A percentile compares a stretch with the other conserved stretches of the same genome.
Conservation (phyloP, 2,888 invertebrate genomes). For the Lepeophtheirus nordmannii region DNA sequence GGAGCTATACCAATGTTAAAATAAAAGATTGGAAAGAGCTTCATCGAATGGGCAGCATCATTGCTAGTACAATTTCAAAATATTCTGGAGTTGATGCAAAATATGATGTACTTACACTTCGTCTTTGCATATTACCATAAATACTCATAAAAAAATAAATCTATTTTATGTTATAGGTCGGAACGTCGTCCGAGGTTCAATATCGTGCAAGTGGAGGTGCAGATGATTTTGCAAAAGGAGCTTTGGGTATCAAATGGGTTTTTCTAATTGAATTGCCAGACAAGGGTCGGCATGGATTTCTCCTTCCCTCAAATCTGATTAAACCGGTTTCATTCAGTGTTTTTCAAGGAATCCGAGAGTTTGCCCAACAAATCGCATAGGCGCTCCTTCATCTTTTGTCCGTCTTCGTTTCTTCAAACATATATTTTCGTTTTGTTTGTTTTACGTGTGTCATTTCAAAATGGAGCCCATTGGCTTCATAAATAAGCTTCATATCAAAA, state of each 20-base stretch:
- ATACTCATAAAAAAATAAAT: background rate
- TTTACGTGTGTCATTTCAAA: too few relatives aligned
- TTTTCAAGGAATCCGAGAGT: background rate
- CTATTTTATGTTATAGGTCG: conserved; percentile 9
- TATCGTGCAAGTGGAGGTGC: conserved; percentile 15
- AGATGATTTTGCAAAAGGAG: conserved; percentile 11
- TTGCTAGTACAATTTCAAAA: background rate
- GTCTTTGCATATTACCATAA: background rate
- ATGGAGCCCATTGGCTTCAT: too few relatives aligned
- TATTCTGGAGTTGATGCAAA: background rate
- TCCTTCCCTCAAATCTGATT: conserved; percentile 9
- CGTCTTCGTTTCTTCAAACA: too few relatives aligned
- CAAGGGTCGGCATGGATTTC: conserved; percentile 11
- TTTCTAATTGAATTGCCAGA: conserved; percentile 21
- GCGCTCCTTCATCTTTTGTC: background rate
- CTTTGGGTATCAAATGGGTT: conserved; percentile 6
- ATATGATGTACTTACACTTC: background rate
- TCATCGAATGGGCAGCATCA: background rate
- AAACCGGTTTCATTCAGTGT: background rate
- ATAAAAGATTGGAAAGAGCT: conserved; percentile 4
- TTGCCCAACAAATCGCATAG: background rate
- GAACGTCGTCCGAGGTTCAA: conserved; percentile 6
- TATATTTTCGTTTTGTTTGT: too few relatives aligned
- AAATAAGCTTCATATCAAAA: too few relatives aligned
- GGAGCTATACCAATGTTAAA: conserved; percentile 5